Conservation (phyloP, 2,797 vertebrate genomes). For the Pogonophryne albipinna region DNA sequence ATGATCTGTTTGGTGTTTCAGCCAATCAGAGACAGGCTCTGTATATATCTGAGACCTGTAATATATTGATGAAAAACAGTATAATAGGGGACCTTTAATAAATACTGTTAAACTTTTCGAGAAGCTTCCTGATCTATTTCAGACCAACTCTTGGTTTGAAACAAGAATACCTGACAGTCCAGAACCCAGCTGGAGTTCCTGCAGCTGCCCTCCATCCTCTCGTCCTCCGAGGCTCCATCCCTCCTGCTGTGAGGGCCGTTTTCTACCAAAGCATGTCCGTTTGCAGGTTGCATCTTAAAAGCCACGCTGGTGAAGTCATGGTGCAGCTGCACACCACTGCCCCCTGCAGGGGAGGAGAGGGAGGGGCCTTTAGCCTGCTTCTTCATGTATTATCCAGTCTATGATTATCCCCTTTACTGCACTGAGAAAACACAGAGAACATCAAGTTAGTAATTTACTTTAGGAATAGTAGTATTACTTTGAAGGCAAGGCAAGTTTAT, state of each 20-base stretch:
- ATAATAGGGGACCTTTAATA: too few species aligned
- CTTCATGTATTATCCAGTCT: conserved; percentile 90
- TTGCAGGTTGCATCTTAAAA: conserved; percentile 87
- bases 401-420: conserved; percentile 81
- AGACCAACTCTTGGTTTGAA: too few species aligned
- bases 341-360: conserved; percentile 88
- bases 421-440: conserved; percentile 40
- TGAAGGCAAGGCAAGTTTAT: neutral
- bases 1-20: too few species aligned
- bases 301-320: conserved; percentile 91
- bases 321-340: conserved; percentile 89
- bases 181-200: conserved; percentile 54
- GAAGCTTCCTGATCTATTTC: too few species aligned
- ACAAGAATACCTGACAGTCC: conserved; percentile 48
- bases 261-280: conserved; percentile 83
- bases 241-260: conserved; percentile 85
- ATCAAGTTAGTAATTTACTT: neutral
- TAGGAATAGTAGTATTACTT: too few species aligned
- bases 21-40: too few species aligned
- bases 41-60: too few species aligned
- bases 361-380: conserved; percentile 86
- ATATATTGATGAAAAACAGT: too few species aligned
- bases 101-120: too few species aligned
- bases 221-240: conserved; percentile 81
- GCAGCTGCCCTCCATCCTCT: conserved; percentile 50